These are phyloP conservation scores for Rapana venosa DNA, from an alignment of 2,888 invertebrate species.

Conservation along the genomic window DNA sequence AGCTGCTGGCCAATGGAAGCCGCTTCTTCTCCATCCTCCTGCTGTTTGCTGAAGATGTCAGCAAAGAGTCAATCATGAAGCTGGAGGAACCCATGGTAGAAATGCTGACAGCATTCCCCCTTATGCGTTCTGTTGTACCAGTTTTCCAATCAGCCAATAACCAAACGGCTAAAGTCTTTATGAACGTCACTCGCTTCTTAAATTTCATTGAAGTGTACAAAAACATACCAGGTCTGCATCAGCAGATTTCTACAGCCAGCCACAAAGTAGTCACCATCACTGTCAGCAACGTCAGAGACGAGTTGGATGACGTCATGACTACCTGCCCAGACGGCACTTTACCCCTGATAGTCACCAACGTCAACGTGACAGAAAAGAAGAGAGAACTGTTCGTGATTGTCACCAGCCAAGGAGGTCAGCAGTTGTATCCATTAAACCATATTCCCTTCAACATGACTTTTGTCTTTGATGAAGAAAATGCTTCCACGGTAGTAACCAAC, in stretches of 20 bases:
- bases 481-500: not conserved
- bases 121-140: not conserved
- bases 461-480: too few species aligned
- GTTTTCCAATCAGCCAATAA: not conserved
- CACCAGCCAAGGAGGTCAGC: not conserved
- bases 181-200: not conserved
- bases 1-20: not conserved
- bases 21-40: not conserved
- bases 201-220: not conserved
- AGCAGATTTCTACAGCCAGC: too few species aligned
- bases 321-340: not conserved
- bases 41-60: not conserved
- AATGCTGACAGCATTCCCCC: too few species aligned
- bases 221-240: too few species aligned
- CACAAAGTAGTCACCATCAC: not conserved
- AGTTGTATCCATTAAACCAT: slow-evolving; percentile 24
- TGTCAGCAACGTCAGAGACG: not conserved
- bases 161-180: not conserved
- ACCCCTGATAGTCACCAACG: not conserved
- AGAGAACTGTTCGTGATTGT: not conserved
- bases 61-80: not conserved
- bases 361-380: not conserved
- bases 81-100: not conserved
- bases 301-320: not conserved
- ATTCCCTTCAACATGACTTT: not conserved